Percentiles rank a stretch among this genome's conserved stretches.
phyloP scores from a whole-genome alignment of 2,113 vertebrate species.

The Platysternon megacephalum region DNA sequence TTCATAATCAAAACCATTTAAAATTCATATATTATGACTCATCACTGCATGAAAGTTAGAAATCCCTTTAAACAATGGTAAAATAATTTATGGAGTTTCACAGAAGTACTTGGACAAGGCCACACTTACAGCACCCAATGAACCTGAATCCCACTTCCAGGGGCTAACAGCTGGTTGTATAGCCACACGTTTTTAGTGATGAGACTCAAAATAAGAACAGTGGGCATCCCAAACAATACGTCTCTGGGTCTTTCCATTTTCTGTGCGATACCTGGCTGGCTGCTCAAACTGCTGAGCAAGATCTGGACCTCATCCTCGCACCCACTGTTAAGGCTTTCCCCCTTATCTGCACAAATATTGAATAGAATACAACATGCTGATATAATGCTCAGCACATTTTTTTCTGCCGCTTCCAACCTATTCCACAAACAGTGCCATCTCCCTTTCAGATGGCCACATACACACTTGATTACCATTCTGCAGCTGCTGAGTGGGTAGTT shows the following conservation, averaged over 20 bases:
- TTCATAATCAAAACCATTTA: background rate
- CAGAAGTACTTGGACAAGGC: background rate
- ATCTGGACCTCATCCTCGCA: background rate
- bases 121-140: background rate
- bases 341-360: background rate
- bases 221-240: background rate
- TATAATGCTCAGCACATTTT: background rate
- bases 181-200: background rate
- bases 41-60: background rate
- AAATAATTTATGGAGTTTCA: background rate
- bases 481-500: background rate
- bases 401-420: background rate
- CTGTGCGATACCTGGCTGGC: background rate
- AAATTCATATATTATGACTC: background rate
- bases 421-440: background rate
- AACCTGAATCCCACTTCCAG: background rate
- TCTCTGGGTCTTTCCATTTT: background rate
- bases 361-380: background rate
- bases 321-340: no score
- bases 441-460: background rate
- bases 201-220: background rate
- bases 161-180: background rate
- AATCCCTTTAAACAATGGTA: background rate
- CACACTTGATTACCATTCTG: background rate
- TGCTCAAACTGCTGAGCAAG: background rate